phyloP scores from a whole-genome alignment of 2,113 vertebrate genomes.

The Eurypyga helias region DNA sequence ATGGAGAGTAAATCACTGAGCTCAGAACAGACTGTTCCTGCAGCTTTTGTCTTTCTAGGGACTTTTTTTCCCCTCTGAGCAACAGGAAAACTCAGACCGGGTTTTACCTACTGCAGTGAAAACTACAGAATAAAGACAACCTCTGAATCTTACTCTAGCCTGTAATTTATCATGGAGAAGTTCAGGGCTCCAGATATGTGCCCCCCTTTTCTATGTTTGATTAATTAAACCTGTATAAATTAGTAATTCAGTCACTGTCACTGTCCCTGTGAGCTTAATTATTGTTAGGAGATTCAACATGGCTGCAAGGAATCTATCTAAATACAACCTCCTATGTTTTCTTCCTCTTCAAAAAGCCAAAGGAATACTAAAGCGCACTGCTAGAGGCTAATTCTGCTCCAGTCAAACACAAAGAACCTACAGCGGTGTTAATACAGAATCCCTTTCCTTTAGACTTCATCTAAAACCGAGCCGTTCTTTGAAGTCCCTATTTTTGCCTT shows the following conservation, averaged over 20 bases:
- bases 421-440: neutral
- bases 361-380: neutral
- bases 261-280: neutral
- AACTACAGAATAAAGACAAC: neutral
- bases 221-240: neutral
- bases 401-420: neutral
- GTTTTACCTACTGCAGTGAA: neutral
- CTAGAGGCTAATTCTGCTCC: neutral
- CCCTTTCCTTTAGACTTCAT: neutral
- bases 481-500: neutral
- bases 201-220: neutral
- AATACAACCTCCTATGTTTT: neutral
- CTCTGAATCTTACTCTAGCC: neutral
- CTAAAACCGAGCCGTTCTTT: too few species aligned
- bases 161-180: neutral
- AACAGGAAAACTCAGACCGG: neutral
- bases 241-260: neutral
- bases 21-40: neutral
- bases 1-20: neutral
- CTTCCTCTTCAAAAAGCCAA: neutral
- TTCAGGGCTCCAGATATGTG: neutral
- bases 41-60: neutral
- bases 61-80: neutral
- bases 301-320: neutral
- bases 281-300: neutral